Evolutionary conservation across 2,113 vertebrate genomes (phyloP), one percentile per base, ranked within the genome.

Genomic region (Seriola rivoliana): DNA sequence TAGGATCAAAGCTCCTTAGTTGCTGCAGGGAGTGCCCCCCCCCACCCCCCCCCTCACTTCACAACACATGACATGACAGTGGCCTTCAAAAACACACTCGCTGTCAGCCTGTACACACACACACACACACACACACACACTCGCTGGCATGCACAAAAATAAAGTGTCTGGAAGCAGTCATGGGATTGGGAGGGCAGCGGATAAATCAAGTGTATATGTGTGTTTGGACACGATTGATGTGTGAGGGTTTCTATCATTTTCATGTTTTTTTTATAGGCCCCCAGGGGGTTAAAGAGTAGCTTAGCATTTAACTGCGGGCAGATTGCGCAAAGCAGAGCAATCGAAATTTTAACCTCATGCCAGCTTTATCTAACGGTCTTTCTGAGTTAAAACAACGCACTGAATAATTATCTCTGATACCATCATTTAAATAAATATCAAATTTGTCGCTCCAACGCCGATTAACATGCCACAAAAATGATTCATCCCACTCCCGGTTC

Each of bases 71-170:
- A 76, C 80, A 69, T 81, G 75, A 76, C 80, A 69, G 55, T 85
- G 87, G 89, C 87, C 87, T 89, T 88, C 85, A 78, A 64, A 86
- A 84, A 85, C 58, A 86, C 36, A 68, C 54, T 29, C 1, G 38
- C 75, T 74, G 80, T 78, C 85, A 78, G 36, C 70, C 62, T 55
- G 68, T 75, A 62, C 55, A 62, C 0, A 42, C 13, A 25, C 16
- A 21, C 48, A 34, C 46, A n/a, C 1, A 0, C 29, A 73, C 70
- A 23, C 44, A 23, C 44, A 74, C 38, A 68, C 62, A 78, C 32
- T 23, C 11, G 8, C 0, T 3, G 25, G 3, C 14, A 42, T 16
- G 32, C 34, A 80, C 48, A 23, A 10, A 65, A 64, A 71, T 40
- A n/a, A 70, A 70, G 25, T 54, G 21, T 58, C 8, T 17, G 46